Base-by-base conservation (phyloP, 2,888 invertebrate species). In the Emmelina monodactyla region DNA sequence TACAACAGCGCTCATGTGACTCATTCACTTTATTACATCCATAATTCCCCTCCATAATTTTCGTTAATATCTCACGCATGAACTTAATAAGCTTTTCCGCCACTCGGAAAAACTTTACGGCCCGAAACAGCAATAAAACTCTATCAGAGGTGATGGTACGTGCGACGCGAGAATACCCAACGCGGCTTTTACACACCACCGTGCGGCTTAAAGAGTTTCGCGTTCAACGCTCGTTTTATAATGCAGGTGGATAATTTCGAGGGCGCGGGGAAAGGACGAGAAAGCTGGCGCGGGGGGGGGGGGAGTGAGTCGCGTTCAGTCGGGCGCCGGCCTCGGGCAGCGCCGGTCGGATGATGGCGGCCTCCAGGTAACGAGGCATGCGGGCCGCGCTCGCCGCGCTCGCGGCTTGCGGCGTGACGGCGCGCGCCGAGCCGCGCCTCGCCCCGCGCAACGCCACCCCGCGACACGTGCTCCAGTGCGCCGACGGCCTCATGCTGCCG, bases 401-500 rank as follows among this genome's bases (percentile, higher is more conserved):
- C 63, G 75, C 72, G 67, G 73, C 66, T 49, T 72, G 67, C 59
- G 66, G 69, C 65, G 70, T 61, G 64, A 66, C 62, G 58, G 68
- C 62, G 50, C 67, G 62, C 69, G 75, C 70, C 57, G 69, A 67
- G 60, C 62, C 68, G 57, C 66, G 64, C 45, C 62, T 61, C 55
- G 58, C 58, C 43, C 51, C 67, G 55, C 63, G 55, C 61, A 72
- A 70, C 57, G 50, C 54, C 60, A 70, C 72, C 59, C 53, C 64
- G 45, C 58, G 55, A 41, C 76, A 63, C 50, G 56, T 65, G 41
- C 68, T 75, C 46, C 57, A 61, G 49, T 99, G 98, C 80, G 83
- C 84, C 51, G 86, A 89, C 35, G 99, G 98, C 30, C 82, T 98
- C 41, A 56, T 97, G 46, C 73, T 99, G 36, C 94, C 96, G 15